Conservation (phyloP, 2,113 vertebrate genomes). For the Turnix velox region DNA sequence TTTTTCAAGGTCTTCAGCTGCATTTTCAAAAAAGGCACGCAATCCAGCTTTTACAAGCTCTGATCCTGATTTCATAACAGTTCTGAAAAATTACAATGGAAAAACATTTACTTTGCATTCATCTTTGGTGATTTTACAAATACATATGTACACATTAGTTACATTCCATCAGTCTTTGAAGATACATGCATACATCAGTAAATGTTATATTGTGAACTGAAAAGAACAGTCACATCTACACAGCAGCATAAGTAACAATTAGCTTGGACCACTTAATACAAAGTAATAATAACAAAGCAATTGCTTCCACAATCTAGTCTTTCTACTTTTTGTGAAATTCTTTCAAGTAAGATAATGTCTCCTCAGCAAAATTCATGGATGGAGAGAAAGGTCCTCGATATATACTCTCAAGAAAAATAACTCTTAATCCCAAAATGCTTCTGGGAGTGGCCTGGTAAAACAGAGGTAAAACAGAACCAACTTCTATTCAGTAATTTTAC, state of each 20-base stretch:
- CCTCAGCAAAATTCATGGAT: neutral
- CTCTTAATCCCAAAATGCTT: neutral
- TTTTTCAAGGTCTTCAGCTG: slow-evolving; percentile 93
- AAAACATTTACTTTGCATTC: neutral
- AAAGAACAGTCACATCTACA: neutral
- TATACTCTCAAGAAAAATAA: neutral
- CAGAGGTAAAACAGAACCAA: too few species aligned
- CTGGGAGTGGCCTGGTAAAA: too few species aligned
- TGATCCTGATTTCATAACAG: slow-evolving; percentile 96
- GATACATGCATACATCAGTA: neutral
- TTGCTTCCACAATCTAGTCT: neutral
- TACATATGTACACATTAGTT: neutral
- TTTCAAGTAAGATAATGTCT: neutral
- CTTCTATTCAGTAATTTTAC: too few species aligned
- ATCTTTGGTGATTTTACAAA: neutral
- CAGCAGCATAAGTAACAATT: neutral
- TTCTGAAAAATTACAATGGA: slow-evolving; percentile 71
- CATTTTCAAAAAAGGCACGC: slow-evolving; percentile 94
- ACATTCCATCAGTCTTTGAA: neutral
- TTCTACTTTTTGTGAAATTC: neutral
- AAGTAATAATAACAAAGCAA: neutral
- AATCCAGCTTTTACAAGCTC: slow-evolving; percentile 91
- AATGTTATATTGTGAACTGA: neutral
- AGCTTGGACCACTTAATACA: neutral
- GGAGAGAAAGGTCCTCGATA: neutral